These are phyloP conservation scores for Pontoporia blainvillei DNA, from an alignment of 2,113 vertebrate species.

Conservation along the genomic window DNA sequence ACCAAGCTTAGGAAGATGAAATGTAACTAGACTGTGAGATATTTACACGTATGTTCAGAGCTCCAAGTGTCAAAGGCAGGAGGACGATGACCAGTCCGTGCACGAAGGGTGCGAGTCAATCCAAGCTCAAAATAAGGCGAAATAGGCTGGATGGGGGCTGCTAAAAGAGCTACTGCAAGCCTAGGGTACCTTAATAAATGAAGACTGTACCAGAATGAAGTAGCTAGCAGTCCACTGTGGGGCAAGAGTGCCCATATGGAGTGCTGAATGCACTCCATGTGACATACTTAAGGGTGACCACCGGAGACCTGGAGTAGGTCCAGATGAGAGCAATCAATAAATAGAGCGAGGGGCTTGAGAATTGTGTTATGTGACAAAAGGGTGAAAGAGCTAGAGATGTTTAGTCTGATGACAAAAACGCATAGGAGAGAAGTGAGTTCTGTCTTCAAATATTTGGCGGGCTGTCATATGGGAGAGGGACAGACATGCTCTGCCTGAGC, in stretches of 20 bases:
- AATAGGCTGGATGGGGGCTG: background rate
- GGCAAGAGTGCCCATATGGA: background rate
- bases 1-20: background rate
- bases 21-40: background rate
- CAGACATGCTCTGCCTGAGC: background rate
- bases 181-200: background rate
- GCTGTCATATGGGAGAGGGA: conserved; percentile 23
- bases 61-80: background rate
- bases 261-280: background rate
- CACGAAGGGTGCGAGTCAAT: background rate
- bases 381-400: conserved; percentile 52
- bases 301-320: conserved; percentile 28
- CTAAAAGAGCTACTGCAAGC: background rate
- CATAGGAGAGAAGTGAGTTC: conserved; percentile 42
- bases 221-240: background rate
- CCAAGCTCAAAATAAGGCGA: background rate
- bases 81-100: background rate
- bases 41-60: background rate
- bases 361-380: conserved; percentile 33
- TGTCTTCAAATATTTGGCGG: conserved; percentile 55
- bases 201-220: background rate
- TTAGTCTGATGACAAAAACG: conserved; percentile 64
- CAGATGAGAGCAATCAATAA: conserved; percentile 32
- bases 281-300: background rate
- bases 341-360: background rate